Conservation (phyloP, 2,888 invertebrate species). For the Seladonia tumulorum region DNA sequence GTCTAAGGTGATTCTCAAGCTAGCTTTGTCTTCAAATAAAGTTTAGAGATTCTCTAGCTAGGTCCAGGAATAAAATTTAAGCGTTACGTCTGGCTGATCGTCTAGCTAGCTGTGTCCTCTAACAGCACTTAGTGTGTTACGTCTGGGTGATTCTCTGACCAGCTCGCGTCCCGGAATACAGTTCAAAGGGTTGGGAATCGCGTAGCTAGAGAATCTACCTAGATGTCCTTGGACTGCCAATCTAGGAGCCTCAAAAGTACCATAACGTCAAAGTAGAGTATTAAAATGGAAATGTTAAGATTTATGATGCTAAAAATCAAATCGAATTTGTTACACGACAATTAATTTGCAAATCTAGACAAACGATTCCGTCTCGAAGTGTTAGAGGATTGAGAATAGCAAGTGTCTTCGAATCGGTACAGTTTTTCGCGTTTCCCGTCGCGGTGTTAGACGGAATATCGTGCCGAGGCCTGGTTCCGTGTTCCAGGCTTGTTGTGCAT, state of each 20-base stretch:
- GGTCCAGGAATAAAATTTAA: too few species aligned
- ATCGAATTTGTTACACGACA: not conserved
- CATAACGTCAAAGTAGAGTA: not conserved
- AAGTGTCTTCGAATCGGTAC: not conserved
- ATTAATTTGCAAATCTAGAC: not conserved
- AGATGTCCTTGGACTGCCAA: not conserved
- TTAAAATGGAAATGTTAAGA: not conserved
- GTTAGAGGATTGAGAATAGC: not conserved
- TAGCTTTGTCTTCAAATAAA: too few species aligned
- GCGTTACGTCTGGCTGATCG: not conserved
- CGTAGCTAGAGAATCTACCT: not conserved
- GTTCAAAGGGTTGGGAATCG: not conserved
- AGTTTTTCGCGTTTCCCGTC: not conserved
- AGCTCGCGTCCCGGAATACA: not conserved
- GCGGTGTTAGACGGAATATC: not conserved
- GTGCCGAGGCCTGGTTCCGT: not conserved
- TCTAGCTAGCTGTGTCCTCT: not conserved
- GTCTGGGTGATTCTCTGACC: not conserved
- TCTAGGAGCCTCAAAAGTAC: not conserved
- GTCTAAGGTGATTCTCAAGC: not conserved
- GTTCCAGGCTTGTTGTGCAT: not conserved
- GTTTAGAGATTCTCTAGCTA: too few species aligned
- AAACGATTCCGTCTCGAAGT: not conserved
- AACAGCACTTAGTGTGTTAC: not conserved
- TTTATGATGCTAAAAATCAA: too few species aligned